Evolutionary conservation across 2,888 invertebrate species (phyloP).

Genomic region (Mantis religiosa): DNA sequence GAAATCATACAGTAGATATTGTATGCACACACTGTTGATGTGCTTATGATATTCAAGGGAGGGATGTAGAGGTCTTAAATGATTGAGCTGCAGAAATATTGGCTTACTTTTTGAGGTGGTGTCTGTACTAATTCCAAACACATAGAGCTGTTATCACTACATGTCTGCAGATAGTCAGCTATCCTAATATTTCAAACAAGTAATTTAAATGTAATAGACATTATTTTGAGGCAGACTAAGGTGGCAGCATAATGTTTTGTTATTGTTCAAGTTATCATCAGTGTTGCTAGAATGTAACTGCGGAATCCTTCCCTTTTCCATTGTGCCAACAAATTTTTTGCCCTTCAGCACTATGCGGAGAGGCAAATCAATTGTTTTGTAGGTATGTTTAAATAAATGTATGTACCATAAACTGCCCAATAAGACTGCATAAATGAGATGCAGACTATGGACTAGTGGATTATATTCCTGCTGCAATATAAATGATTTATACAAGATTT

Average conservation of each 20-base stretch:
- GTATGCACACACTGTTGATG: neutral
- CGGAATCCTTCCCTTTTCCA: neutral
- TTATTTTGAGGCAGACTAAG: neutral
- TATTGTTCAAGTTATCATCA: neutral
- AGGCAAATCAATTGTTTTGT: neutral
- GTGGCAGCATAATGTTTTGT: neutral
- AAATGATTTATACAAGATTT: constrained; percentile 25
- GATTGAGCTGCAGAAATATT: neutral
- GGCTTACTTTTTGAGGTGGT: neutral
- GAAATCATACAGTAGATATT: neutral
- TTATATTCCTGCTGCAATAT: neutral
- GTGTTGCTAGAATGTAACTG: neutral
- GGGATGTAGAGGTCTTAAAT: neutral
- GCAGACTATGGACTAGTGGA: neutral
- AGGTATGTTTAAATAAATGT: neutral
- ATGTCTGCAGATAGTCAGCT: neutral
- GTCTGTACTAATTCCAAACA: neutral
- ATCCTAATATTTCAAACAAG: neutral
- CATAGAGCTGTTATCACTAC: neutral
- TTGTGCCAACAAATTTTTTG: neutral
- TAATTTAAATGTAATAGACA: neutral
- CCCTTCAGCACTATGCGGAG: neutral
- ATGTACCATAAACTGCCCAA: neutral
- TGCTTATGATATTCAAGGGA: neutral
- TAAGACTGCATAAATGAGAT: neutral